Base-by-base conservation (phyloP, 2,888 invertebrate genomes). In the Bruchidius siliquastri region DNA sequence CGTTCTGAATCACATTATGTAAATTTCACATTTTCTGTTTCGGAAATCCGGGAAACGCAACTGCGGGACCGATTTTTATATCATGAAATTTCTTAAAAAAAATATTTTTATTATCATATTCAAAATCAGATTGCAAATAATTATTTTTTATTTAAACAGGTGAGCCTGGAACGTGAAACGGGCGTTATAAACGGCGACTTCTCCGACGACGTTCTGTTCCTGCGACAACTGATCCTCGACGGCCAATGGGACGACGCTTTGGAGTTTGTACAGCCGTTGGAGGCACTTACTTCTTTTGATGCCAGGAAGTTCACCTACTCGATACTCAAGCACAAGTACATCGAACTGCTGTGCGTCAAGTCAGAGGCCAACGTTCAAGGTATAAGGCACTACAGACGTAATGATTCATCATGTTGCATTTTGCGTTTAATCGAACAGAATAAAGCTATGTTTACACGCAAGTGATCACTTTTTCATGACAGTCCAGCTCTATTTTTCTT, bases 181-280 rank as follows among this genome's bases (percentile, higher is more conserved):
- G 98, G 98, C 71, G 94, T 97, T 77, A 96, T 96, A 84, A 97
- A 97, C 87, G 96, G 96, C 74, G 92, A 93, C 84, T 97, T 92
- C 86, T 96, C 96, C 20, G 97, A 98, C 86, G 98, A 98, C 87
- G 93, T 97, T 67, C 90, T 98, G 70, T 98, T 98, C 87, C 89
- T 98, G 21, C 90, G 98, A 21, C 97, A 98, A 87, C 91, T 98
- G 72, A 97, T 98, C 79, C 90, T 98, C 73, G 98, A 98, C 86
- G 98, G 98, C 21, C 97, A 98, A 87, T 98, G 98, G 98, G 98
- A 98, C 87, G 97, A 98, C 86, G 97, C 96, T 0, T 88, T 97
- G 75, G 97, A 98, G 85, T 98, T 98, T 87, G 94, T 98, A 75
- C 96, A 98, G 87, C 98, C 98, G 0, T 88, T 98, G 72, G 94